These are phyloP conservation scores for Glaucopsyche alexis DNA, from an alignment of 2,888 invertebrate species.

Conservation along the genomic window DNA sequence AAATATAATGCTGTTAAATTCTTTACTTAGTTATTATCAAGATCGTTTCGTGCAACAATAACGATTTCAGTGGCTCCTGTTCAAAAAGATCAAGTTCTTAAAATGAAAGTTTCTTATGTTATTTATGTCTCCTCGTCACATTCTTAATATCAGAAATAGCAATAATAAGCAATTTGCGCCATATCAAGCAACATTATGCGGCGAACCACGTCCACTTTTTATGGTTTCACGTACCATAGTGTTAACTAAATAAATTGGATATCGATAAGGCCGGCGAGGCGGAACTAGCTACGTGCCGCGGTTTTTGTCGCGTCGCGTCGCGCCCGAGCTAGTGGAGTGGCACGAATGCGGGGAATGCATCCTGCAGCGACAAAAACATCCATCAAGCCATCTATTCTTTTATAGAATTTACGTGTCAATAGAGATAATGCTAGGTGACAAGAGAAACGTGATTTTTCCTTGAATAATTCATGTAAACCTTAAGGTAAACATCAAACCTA, in stretches of 20 bases:
- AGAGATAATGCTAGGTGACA: neutral
- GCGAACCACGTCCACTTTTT: slow-evolving; percentile 6
- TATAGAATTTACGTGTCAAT: slow-evolving; percentile 8
- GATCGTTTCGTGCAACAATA: no score
- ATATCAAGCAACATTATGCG: neutral
- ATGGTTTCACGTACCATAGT: slow-evolving; percentile 1
- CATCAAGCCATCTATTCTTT: slow-evolving; percentile 14
- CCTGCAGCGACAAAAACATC: slow-evolving; percentile 16
- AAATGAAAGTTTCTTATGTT: neutral
- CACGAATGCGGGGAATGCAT: slow-evolving; percentile 24
- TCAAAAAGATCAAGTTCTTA: neutral
- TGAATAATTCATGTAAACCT: no score
- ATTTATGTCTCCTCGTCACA: neutral
- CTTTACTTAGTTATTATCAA: no score
- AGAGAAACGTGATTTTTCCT: neutral
- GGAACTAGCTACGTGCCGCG: slow-evolving; percentile 26
- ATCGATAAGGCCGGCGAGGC: slow-evolving; percentile 19
- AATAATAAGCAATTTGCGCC: slow-evolving; percentile 15
- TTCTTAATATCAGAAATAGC: neutral
- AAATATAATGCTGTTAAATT: no score
- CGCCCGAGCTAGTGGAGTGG: neutral
- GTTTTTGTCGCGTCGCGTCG: slow-evolving; percentile 22
- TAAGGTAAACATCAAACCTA: no score
- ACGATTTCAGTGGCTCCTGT: no score
- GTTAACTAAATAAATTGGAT: slow-evolving; percentile 28